Conservation (phyloP, 2,888 invertebrate genomes). For the Dasypogon diadema region DNA sequence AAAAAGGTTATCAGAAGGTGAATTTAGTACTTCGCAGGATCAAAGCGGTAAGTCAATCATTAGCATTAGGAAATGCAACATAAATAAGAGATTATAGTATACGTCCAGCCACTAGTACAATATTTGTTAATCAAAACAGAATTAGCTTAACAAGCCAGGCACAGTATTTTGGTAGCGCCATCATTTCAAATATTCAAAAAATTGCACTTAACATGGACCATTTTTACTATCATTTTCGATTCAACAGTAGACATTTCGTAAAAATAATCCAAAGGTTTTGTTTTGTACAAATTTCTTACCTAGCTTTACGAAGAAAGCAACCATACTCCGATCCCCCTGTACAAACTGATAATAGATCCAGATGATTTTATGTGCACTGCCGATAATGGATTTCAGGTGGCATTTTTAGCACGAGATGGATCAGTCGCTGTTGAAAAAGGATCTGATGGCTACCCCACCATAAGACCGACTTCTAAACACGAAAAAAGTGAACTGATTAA, state of each 20-base stretch:
- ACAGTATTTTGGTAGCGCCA: too few species aligned
- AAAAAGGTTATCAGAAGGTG: slow-evolving; percentile 71
- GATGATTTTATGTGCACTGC: slow-evolving; percentile 71
- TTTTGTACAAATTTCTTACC: slow-evolving; percentile 26
- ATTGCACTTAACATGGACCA: too few species aligned
- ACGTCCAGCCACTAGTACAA: too few species aligned
- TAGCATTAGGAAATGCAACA: too few species aligned
- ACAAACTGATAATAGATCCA: slow-evolving; percentile 72
- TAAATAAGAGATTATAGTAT: too few species aligned
- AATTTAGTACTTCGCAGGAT: slow-evolving; percentile 69
- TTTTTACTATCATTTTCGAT: too few species aligned
- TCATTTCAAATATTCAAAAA: too few species aligned
- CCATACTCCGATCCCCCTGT: slow-evolving; percentile 71
- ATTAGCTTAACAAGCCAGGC: too few species aligned
- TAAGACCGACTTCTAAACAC: slow-evolving; percentile 58
- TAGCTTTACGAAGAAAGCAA: slow-evolving; percentile 64
- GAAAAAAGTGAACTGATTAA: slow-evolving; percentile 51
- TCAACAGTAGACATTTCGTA: too few species aligned
- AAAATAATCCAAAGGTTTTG: too few species aligned
- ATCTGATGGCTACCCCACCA: slow-evolving; percentile 62
- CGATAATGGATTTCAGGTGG: slow-evolving; percentile 73
- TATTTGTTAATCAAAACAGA: too few species aligned
- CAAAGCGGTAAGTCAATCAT: slow-evolving; percentile 63
- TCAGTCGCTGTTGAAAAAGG: slow-evolving; percentile 69
- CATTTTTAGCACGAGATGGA: slow-evolving; percentile 73